Evolutionary conservation across 1,140 invertebrate species (phyloP), one percentile per base, ranked within the genome.

Genomic region (Drosophila rufa): DNA sequence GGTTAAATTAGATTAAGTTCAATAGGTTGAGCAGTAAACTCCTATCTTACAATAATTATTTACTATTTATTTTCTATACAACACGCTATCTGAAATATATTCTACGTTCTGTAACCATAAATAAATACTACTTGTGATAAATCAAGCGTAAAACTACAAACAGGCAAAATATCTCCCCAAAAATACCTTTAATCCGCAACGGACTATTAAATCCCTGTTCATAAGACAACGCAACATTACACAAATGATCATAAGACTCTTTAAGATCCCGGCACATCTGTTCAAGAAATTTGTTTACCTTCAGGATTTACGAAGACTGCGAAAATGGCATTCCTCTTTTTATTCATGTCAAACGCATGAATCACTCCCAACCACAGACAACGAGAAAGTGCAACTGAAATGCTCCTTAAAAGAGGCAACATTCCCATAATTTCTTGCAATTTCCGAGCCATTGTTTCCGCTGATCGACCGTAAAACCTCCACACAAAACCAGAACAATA

Each of bases 381-480:
- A 36, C 6, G 53, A 25, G 42, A 43, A 50, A 60, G 15, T 50
- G 68, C 70, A 74, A 73, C 70, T 19, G 46, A 30, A 57, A 22
- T 42, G 40, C 19, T 42, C 36, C 40, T 27, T 22, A 15, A 43
- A 38, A 74, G 69, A 47, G 60, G 68, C 40, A 61, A 62, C 36
- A 53, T 62, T 61, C 30, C 53, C 70, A 74, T 74, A 60, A 74
- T 77, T 38, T 77, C 75, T 58, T 57, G 75, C 75, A 62, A 78
- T 78, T 70, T 78, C 45, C 50, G 55, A 30, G 30, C 46, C 67
- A 73, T 84, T 87, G 83, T 89, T 56, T 70, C 14, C 61, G 71
- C 64, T 80, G 57, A 78, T 78, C 58, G 71, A 66, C 71, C 71
- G 80, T 83, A 64, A 79, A 89, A 83, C 69, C 83, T 71, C 56